Base-by-base conservation (phyloP, 2,113 vertebrate species). In the Rhagologus leucostigma region DNA sequence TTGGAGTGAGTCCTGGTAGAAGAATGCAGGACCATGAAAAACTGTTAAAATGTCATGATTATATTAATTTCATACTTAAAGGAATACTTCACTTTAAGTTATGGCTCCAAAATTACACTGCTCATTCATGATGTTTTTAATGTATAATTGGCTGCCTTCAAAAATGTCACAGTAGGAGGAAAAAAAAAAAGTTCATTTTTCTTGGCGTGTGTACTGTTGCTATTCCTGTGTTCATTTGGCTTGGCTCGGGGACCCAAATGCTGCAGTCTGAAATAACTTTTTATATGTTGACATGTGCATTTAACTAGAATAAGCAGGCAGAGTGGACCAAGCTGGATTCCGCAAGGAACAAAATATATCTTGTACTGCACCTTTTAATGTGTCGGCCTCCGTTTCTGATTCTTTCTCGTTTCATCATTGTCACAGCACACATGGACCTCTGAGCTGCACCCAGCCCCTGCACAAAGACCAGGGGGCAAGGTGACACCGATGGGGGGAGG, bases 41-140 rank as follows among this genome's bases (percentile, higher is more conserved):
- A 73, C 68, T 82, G 76, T 95, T 96, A 93, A 96, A 93, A 96
- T 91, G 55, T 90, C 91, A 79, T 78, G 86, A 90, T 91, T 93
- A 82, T 90, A 89, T 95, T 94, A 95, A 96, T 96, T 96, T 96
- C 62, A 69, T 93, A 82, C 89, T 95, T 94, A 97, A 94, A 95
- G 87, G 78, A 93, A 95, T 90, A 92, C 86, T 96, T 95, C 95
- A 80, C 84, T 96, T 95, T 85, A 95, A 95, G 90, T 92, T 95
- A 88, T 70, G 90, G 84, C 84, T 96, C 91, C 91, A 95, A 88
- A 94, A 97, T 93, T 95, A 87, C 94, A 92, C 92, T 97, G 86
- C 95, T 96, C 95, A 97, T 97, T 97, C 97, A 97, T 96, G 94
- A 93, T 93, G 97, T 96, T 97, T 95, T 95, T 70, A 84, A 96